Base-by-base conservation (phyloP, 2,888 invertebrate genomes). In the Orthosia gracilis region DNA sequence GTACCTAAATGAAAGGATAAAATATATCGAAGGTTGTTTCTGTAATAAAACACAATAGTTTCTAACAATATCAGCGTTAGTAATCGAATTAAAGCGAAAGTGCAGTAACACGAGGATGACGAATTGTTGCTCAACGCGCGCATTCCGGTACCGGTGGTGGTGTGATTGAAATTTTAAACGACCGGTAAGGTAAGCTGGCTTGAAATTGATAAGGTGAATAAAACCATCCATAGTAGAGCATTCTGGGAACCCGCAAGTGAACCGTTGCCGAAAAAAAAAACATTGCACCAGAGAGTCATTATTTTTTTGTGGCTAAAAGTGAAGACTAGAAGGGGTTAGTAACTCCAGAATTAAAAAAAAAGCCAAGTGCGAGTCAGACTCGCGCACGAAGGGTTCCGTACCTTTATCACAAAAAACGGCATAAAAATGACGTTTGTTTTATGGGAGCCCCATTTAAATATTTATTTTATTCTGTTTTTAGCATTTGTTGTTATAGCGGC, bases 11-110 rank as follows among this genome's bases (percentile, higher is more conserved):
- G 73, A 83, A 80, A 79, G 68, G 73, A 70, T 63, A 58, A 54
- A 59, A 55, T 62, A 21, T 26, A 17, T 15, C 58, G 66, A 80
- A 83, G 80, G 80, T 40, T 79, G 21, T 54, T 55, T 65, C 50
- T 49, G 26, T 52, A 58, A 59, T 68, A 59, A 63, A 63, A 58
- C 13, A 45, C 9, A 12, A 26, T 78, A 58, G 57, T 68, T 65
- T 80, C 52, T 58, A 54, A 21, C 71, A 54, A 49, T 78, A 83
- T 72, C 59, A 66, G 59, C 26, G 21, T 49, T 61, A 59, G 45
- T 71, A 9, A 80, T 84, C 40, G 54, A 68, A 68, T 61, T 57
- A 62, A 64, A 76, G 71, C 76, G 82, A 82, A 82, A 84, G 77
- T 84, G 61, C 13, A 62, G 21, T 21, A 66, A 21, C 62, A 62